Evolutionary conservation across 2,797 vertebrate species (phyloP).

Genomic region (Sebastiscus tertius): DNA sequence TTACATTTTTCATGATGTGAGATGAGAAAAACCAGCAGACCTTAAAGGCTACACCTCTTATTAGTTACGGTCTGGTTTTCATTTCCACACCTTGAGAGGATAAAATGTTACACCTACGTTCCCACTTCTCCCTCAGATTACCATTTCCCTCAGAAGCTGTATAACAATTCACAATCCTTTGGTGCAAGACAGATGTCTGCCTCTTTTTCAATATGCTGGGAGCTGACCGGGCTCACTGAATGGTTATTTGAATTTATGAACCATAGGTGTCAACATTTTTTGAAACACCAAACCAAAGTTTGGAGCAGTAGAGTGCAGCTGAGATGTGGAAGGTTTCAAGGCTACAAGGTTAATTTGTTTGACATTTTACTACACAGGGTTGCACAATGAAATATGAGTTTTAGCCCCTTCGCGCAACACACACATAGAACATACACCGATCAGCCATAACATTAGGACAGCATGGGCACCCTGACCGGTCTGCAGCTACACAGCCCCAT

Average conservation of each 20-base stretch:
- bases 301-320: neutral
- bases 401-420: neutral
- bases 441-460: no score
- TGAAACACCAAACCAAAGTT: neutral
- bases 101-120: slow-evolving; percentile 43
- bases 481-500: no score
- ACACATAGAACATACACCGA: neutral
- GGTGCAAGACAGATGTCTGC: slow-evolving; percentile 1
- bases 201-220: neutral
- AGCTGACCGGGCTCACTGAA: neutral
- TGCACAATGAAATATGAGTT: neutral
- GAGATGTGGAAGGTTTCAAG: neutral
- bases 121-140: slow-evolving; percentile 13
- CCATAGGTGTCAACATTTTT: slow-evolving; percentile 1
- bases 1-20: neutral
- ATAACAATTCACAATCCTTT: slow-evolving; percentile 16
- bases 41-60: slow-evolving; percentile 9
- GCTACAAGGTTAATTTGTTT: neutral
- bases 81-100: slow-evolving; percentile 69
- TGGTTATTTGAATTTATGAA: slow-evolving; percentile 11
- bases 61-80: slow-evolving; percentile 69
- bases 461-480: no score
- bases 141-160: slow-evolving; percentile 12
- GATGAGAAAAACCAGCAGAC: slow-evolving; percentile 28
- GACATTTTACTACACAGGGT: neutral